These are phyloP conservation scores for Corythornis leucogaster DNA, from an alignment of 2,797 vertebrate genomes.

Conservation along the genomic window DNA sequence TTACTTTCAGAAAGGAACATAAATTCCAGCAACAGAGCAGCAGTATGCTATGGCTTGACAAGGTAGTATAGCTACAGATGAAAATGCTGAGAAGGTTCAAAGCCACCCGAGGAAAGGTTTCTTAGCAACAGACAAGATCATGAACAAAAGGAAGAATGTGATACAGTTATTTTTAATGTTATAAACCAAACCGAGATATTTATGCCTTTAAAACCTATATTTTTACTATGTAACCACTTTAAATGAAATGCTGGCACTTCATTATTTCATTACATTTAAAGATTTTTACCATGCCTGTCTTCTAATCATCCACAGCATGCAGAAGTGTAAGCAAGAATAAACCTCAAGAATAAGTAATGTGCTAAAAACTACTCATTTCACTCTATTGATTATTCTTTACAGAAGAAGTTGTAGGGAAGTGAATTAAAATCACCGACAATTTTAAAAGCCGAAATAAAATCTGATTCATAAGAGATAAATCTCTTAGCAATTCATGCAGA, in stretches of 20 bases:
- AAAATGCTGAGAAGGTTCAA: slow-evolving; percentile 47
- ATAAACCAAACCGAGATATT: background rate
- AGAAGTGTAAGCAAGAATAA: background rate
- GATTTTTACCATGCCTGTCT: background rate
- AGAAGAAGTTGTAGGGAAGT: background rate
- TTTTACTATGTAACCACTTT: background rate
- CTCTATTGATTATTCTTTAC: slow-evolving; percentile 22
- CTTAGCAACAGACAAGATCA: slow-evolving; percentile 46
- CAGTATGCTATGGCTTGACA: background rate
- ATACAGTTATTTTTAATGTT: slow-evolving; percentile 22
- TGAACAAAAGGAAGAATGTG: slow-evolving; percentile 3
- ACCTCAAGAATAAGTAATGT: background rate
- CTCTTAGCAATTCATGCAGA: background rate
- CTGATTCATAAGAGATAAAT: background rate
- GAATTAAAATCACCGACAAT: slow-evolving; percentile 19
- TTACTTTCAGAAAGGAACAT: background rate
- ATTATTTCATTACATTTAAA: background rate
- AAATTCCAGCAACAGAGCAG: background rate
- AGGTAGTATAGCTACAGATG: background rate
- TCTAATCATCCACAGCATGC: background rate
- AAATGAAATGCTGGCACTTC: background rate
- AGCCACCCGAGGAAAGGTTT: slow-evolving; percentile 45
- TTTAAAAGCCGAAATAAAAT: background rate
- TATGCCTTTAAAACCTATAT: background rate
- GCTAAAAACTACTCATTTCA: background rate